phyloP scores from a whole-genome alignment of 2,113 vertebrate species.

The Sterna hirundo region DNA sequence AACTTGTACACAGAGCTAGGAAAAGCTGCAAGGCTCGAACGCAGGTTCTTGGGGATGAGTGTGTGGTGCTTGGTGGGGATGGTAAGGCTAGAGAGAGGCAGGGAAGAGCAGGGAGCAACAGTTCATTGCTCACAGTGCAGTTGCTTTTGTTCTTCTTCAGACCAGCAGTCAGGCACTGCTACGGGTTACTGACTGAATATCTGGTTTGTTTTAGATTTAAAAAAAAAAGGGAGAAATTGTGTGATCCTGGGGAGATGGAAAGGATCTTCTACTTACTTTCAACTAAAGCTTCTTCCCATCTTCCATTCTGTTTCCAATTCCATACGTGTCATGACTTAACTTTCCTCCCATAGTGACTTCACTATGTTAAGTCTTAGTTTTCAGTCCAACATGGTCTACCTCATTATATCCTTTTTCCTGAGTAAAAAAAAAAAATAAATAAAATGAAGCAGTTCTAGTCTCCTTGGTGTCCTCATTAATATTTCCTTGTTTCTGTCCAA shows the following conservation, averaged over 20 bases:
- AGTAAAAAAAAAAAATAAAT: background rate
- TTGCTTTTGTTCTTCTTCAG: background rate
- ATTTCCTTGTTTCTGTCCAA: background rate
- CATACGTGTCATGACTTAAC: too few relatives aligned
- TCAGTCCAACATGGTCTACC: background rate
- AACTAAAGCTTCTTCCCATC: background rate
- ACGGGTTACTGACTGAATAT: background rate
- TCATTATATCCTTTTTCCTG: background rate
- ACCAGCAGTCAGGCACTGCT: background rate
- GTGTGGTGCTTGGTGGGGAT: background rate
- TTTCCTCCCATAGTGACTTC: background rate
- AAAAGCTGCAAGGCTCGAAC: background rate
- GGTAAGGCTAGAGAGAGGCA: background rate
- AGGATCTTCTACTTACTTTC: background rate
- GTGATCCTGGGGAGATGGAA: background rate
- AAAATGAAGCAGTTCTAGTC: background rate
- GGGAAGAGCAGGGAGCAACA: background rate
- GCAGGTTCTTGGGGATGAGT: background rate
- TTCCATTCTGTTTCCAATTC: background rate
- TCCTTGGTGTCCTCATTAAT: background rate
- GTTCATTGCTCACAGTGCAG: background rate
- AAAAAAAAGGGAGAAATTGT: too few relatives aligned
- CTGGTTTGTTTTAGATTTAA: background rate
- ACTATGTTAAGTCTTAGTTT: background rate
- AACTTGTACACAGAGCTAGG: background rate